phyloP scores from a whole-genome alignment of 2,888 invertebrate species.

The Pollenia griseotomentosa region DNA sequence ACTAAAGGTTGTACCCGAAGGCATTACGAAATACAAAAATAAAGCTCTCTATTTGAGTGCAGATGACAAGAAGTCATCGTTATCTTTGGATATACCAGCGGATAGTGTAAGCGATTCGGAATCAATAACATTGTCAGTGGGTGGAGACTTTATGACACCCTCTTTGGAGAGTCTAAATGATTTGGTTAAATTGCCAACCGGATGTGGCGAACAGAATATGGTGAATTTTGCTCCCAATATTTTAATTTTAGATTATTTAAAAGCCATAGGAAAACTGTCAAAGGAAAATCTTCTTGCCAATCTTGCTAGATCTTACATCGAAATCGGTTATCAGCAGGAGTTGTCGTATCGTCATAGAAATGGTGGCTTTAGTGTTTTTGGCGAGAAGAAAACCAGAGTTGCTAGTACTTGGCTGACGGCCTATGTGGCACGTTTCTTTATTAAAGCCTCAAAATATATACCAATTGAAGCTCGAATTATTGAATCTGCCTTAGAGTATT shows the following conservation, averaged over 20 bases:
- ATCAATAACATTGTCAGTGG: conserved; percentile 85
- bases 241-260: conserved; percentile 87
- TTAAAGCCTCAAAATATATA: conserved; percentile 89
- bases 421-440: conserved; percentile 91
- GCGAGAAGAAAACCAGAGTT: conserved; percentile 85
- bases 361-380: conserved; percentile 92
- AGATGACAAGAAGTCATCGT: background rate
- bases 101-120: conserved; percentile 86
- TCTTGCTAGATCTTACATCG: conserved; percentile 83
- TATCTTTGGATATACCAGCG: conserved; percentile 86
- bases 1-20: conserved; percentile 89
- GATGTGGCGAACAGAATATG: conserved; percentile 90
- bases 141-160: conserved; percentile 85
- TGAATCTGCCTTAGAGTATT: conserved; percentile 88
- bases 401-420: conserved; percentile 93
- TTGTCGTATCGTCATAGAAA: conserved; percentile 88
- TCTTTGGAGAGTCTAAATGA: conserved; percentile 86
- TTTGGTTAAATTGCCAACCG: conserved; percentile 87
- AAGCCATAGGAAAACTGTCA: conserved; percentile 80
- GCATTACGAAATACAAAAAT: conserved; percentile 85
- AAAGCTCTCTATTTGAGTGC: conserved; percentile 19
- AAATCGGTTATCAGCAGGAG: conserved; percentile 89
- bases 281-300: conserved; percentile 66
- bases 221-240: conserved; percentile 88
- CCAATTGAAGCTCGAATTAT: conserved; percentile 88